Conservation (phyloP, 2,797 vertebrate species). For the Halcyon leucocephala region DNA sequence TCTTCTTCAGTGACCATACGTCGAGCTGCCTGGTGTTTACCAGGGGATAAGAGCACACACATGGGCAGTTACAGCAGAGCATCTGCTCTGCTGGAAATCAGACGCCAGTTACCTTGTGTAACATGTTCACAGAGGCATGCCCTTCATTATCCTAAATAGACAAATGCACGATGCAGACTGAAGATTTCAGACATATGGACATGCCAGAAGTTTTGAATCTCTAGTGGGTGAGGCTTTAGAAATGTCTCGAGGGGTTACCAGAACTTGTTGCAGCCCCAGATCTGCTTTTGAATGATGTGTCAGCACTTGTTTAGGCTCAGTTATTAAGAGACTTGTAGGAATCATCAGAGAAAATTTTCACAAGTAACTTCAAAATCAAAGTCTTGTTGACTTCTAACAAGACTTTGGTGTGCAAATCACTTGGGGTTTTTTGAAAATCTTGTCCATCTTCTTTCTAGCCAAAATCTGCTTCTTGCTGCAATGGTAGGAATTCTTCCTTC, state of each 20-base stretch:
- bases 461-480: constrained; percentile 20
- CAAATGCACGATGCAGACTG: constrained; percentile 23
- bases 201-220: constrained; percentile 48
- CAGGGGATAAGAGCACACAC: not conserved
- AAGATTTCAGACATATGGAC: constrained; percentile 48
- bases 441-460: constrained; percentile 38
- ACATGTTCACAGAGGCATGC: constrained; percentile 3
- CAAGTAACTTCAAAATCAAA: constrained; percentile 38
- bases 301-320: constrained; percentile 49
- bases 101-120: not conserved
- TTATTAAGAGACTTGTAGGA: constrained; percentile 22
- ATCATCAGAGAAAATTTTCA: constrained; percentile 37
- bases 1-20: not conserved
- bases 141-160: constrained; percentile 43
- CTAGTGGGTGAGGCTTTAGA: constrained; percentile 36
- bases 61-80: not conserved
- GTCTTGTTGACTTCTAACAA: constrained; percentile 26
- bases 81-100: constrained; percentile 32
- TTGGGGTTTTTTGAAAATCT: not conserved
- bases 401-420: constrained; percentile 52
- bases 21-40: not conserved
- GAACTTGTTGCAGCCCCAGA: constrained; percentile 35
- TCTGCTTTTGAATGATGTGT: constrained; percentile 46
- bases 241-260: constrained; percentile 56
- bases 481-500: constrained; percentile 23